Base-by-base conservation (phyloP, 2,888 invertebrate species). In the Eilema sororculum region DNA sequence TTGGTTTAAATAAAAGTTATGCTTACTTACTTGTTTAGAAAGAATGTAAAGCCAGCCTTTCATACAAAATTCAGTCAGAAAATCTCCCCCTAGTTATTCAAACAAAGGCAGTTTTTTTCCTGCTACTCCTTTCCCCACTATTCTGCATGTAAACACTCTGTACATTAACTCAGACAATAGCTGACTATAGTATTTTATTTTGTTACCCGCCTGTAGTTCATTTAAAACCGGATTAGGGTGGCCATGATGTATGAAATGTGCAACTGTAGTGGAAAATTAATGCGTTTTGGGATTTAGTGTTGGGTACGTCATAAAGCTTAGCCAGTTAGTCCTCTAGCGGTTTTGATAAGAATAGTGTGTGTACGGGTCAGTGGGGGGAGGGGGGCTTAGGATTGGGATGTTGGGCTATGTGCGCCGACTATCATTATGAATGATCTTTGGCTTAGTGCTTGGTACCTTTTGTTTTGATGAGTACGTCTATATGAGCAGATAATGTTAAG, bases 141-240 rank as follows among this genome's bases (percentile, higher is more conserved):
- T 74, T 68, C 46, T 62, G 68, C 60, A 30, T 73, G 73, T 73
- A 78, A 82, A 78, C 78, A 84, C 58, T 33, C 24, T 58, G 78
- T 78, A 78, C 80, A 83, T 85, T 86, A 85, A 82, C 77, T 64
- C 70, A 77, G 76, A 86, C 86, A 87, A 86, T 86, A 71, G 82
- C 79, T 71, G 68, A 73, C 79, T 78, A 78, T 75, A 80, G 80
- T 81, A 79, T 84, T 87, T 85, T 86, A 79, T 83, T 84, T 77
- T 80, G 73, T 73, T 66, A 68, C 72, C 76, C 79, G 77, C 70
- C 72, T 83, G 78, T 82, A 84, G 74, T 86, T 84, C 81, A 85
- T 87, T 87, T 83, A 81, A 82, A 81, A 81, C 78, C 74, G 66
- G 72, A 75, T 67, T 80, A 77, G 69, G 73, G 75, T 73, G 75